These are phyloP conservation scores for Morinoia aosen DNA, from an alignment of 2,888 invertebrate genomes.

Conservation along the genomic window DNA sequence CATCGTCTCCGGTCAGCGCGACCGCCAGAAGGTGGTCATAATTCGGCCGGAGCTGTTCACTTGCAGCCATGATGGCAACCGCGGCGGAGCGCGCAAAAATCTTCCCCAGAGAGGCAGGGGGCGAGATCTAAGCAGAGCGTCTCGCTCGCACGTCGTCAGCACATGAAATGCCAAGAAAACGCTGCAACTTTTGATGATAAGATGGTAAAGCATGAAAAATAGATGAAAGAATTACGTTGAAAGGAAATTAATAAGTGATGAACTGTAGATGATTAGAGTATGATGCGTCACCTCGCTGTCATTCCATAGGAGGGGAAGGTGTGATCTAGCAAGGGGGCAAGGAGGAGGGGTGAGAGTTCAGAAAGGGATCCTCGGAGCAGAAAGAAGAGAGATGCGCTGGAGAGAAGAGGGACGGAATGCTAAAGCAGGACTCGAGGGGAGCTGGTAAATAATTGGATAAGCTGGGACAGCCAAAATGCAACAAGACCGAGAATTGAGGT, in stretches of 20 bases:
- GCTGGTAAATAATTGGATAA: constrained; percentile 52
- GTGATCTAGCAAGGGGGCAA: neutral
- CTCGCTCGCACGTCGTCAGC: neutral
- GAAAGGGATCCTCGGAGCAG: neutral
- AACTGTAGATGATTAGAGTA: too few relatives aligned
- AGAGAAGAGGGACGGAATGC: constrained; percentile 46
- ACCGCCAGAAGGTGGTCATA: neutral
- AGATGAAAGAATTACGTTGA: neutral
- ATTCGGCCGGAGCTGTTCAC: neutral
- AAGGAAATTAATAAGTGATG: neutral
- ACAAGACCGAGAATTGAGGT: constrained; percentile 56
- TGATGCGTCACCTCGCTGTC: too few relatives aligned
- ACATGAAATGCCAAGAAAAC: neutral
- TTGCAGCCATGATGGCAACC: neutral
- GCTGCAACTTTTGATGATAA: neutral
- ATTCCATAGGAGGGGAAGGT: neutral
- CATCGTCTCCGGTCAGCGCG: neutral
- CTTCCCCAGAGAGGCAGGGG: neutral
- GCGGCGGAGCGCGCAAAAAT: neutral
- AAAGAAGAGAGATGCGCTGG: neutral
- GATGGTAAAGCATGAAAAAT: neutral
- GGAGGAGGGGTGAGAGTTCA: neutral
- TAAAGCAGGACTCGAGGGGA: constrained; percentile 54
- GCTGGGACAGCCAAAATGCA: constrained; percentile 55
- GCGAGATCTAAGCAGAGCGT: neutral